phyloP scores from a whole-genome alignment of 2,888 invertebrate genomes.

The Salpingus planirostris region DNA sequence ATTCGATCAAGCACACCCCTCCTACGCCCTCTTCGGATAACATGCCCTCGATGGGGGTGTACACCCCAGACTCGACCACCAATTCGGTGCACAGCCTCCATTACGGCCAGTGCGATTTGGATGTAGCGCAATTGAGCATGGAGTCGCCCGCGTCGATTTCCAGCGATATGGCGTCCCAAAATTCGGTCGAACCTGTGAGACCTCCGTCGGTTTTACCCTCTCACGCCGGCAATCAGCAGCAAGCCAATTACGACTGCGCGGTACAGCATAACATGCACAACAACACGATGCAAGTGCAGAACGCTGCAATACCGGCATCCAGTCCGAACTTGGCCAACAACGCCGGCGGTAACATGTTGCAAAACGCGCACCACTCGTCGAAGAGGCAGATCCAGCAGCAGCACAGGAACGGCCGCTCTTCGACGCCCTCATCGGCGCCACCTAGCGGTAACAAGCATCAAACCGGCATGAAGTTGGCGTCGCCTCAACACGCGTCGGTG shows the following conservation, averaged over 20 bases:
- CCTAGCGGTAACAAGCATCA: constrained; percentile 37
- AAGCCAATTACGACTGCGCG: constrained; percentile 58
- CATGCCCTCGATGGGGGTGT: constrained; percentile 75
- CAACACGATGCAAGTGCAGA: constrained; percentile 33
- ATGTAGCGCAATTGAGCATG: constrained; percentile 73
- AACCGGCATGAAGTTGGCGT: constrained; percentile 32
- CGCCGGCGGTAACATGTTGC: constrained; percentile 18
- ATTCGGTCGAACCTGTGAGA: constrained; percentile 53
- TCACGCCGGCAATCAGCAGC: constrained; percentile 26
- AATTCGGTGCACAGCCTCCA: constrained; percentile 73
- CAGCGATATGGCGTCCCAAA: constrained; percentile 73
- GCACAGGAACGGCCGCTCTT: too few relatives aligned
- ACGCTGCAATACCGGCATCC: constrained; percentile 40
- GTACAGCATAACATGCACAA: constrained; percentile 59
- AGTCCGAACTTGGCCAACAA: constrained; percentile 39
- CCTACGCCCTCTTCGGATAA: constrained; percentile 47
- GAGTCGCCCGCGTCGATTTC: constrained; percentile 86
- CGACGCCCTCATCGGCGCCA: constrained; percentile 31
- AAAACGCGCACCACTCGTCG: too few relatives aligned
- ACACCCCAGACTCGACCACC: constrained; percentile 75
- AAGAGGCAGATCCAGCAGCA: constrained; percentile 20
- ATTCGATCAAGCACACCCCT: constrained; percentile 44
- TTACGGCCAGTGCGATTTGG: constrained; percentile 71
- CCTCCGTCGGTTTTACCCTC: constrained; percentile 49
- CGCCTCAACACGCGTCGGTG: constrained; percentile 27